Base-by-base conservation (phyloP, 2,888 invertebrate genomes). In the Conchocele bisecta region DNA sequence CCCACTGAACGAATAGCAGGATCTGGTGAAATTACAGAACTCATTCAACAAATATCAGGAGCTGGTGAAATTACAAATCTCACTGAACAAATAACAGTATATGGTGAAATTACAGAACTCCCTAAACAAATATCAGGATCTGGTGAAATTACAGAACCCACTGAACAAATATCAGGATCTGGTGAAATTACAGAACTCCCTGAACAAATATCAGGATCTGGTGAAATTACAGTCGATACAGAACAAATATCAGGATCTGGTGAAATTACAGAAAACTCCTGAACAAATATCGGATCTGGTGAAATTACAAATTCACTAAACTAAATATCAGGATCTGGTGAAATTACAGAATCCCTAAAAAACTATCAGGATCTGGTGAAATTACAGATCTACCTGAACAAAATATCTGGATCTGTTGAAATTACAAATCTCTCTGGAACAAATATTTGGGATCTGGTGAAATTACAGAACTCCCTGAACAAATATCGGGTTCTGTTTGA, bases 281-380 rank as follows among this genome's bases (percentile, higher is more conserved):
- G 13, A 24, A 39, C n/a, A 20, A 20, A 20, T 13, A 35, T 35
- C 22, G 39, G 6, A 22, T 5, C 6, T 5, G 17, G n/a, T n/a
- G n/a, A n/a, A n/a, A n/a, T n/a, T n/a, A n/a, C n/a, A n/a, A n/a
- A n/a, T n/a, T n/a, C n/a, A n/a, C n/a, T 41, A 20, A 5, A 41
- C 6, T 17, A 41, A 13, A 41, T 13, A 41, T 41, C 42, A 20
- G 42, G 42, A 41, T 41, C 44, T 26, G 61, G 53, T 29, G 58
- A n/a, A n/a, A n/a, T n/a, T n/a, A n/a, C n/a, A n/a, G n/a, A n/a
- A n/a, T n/a, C n/a, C n/a, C n/a, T 17, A 26, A 42, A 2, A 28
- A 7, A 17, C 11, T 48, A n/a, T 28, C 42, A 42, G 24, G 31
- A 42, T 59, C 59, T 24, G 59, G 24, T 31, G 33, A n/a, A n/a